Evolutionary conservation across 2,888 invertebrate genomes (phyloP).

Genomic region (Diarsia brunnea): DNA sequence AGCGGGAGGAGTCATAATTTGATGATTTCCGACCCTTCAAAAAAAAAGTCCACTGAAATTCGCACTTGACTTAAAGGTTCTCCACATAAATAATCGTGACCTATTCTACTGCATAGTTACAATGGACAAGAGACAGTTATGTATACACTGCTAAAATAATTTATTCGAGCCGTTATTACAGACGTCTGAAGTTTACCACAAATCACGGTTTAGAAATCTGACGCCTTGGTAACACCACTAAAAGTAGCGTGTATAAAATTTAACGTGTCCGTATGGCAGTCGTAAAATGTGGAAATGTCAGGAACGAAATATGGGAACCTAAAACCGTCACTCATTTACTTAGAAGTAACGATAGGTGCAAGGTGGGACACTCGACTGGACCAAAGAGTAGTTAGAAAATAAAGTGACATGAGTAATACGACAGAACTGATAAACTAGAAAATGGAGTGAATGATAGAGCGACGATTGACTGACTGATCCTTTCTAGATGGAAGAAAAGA

Average conservation of each 20-base stretch:
- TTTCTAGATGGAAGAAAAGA: not conserved
- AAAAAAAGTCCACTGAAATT: conserved; percentile 8
- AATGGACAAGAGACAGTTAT: conserved; percentile 35
- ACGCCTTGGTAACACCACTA: conserved; percentile 42
- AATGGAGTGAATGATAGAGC: not conserved
- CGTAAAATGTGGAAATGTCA: conserved; percentile 56
- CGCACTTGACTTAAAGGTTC: conserved; percentile 21
- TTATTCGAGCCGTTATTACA: conserved; percentile 44
- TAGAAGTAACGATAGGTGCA: conserved; percentile 19
- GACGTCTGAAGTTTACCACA: conserved; percentile 51
- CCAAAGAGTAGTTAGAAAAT: conserved; percentile 15
- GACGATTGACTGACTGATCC: not conserved
- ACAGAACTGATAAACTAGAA: not conserved
- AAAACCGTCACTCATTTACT: conserved; percentile 44
- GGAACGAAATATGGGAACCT: conserved; percentile 50
- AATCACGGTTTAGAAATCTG: conserved; percentile 62
- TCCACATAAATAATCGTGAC: conserved; percentile 38
- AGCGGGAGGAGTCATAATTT: too few relatives aligned
- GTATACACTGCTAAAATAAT: conserved; percentile 42
- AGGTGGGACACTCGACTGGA: conserved; percentile 12
- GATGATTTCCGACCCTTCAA: too few relatives aligned
- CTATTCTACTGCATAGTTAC: conserved; percentile 24
- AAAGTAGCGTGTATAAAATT: conserved; percentile 55
- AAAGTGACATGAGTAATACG: not conserved
- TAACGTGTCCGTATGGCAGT: conserved; percentile 32